Base-by-base conservation (phyloP, 2,113 vertebrate genomes). In the Anguilla rostrata region DNA sequence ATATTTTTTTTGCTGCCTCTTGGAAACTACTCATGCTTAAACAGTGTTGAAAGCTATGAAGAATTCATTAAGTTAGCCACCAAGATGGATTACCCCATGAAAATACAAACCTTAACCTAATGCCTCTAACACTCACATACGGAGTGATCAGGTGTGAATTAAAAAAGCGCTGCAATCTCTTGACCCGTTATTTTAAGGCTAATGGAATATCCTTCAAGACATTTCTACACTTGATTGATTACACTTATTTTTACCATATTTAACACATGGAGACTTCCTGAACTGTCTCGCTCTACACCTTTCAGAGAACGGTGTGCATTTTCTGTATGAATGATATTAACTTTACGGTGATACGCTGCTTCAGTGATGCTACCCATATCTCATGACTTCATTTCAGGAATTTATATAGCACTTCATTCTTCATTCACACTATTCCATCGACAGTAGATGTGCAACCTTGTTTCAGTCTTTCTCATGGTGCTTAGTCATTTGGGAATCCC, bases 51-150 rank as follows among this genome's bases (percentile, higher is more conserved):
- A 39, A 53, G 84, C 78, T 79, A 40, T 78, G 43, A 79, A 49
- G 71, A 85, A 75, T 79, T 46, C 14, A 75, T 49, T 85, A 78
- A 85, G 79, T 85, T 85, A 85, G 84, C 46, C 40, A 22, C 18
- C 16, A 85, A 85, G n/a, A 78, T 85, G 11, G 75, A 78, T 79
- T 49, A 79, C 43, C 39, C 29, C 56, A 46, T 79, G 46, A 39
- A 78, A 79, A 78, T 56, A 18, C 41, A 78, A 66, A 56, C 20
- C n/a, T 84, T 85, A 53, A 85, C 46, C 83, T 41, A 71, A 29
- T 15, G 56, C 29, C 22, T 53, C 9, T 86, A 26, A 18, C 29
- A 3, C 29, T 66, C 43, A 78, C n/a, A 81, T 26, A 22, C 16
- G n/a, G 34, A 26, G 39, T 46, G 22, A 53, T 83, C 34, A 63